Base-by-base conservation (phyloP, 1,140 invertebrate genomes). In the Ctenoplectra terminalis region DNA sequence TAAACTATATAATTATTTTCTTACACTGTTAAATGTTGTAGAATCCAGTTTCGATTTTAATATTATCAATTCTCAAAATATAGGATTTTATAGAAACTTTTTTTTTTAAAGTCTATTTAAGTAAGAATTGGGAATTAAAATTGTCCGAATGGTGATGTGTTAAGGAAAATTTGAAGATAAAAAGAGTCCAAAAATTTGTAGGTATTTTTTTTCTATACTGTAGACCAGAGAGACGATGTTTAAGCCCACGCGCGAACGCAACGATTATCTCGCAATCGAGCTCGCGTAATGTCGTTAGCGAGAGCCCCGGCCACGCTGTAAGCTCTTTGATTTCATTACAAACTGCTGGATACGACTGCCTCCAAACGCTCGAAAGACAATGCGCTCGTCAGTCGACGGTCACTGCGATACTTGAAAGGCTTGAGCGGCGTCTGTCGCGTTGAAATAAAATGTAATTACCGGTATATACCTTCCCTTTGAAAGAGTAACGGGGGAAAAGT, bases 271-370 rank as follows among this genome's bases (percentile, higher is more conserved):
- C 15, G 46, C 73, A 26, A 50, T 61, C 43, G 60, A 29, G 31
- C 15, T 64, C 8, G 60, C 60, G 58, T 64, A 75, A 75, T 52
- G 26, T 64, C 58, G 43, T 75, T 75, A 64, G 31, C 58, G n/a
- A 50, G 4, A 50, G 40, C n/a, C 8, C n/a, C 20, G 52, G 31
- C 15, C n/a, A 15, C 40, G 31, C 23, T 7, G 11, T 70, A 73
- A 73, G 54, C 56, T 73, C 54, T 73, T 43, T 60, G 71, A 73
- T 73, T 73, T 73, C 71, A 73, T 73, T 73, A 73, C 29, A 46
- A 60, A n/a, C 26, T n/a, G 40, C 40, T 73, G 20, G 37, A 72
- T 58, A 58, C 71, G 26, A 40, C 29, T 23, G 15, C 23, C 23
- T 54, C 23, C n/a, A 54, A 70, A 70, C 67, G 71, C 9, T 60